Evolutionary conservation across 2,797 vertebrate species (phyloP), one percentile per base, ranked within the genome.

Genomic region (Thunnus albacares): DNA sequence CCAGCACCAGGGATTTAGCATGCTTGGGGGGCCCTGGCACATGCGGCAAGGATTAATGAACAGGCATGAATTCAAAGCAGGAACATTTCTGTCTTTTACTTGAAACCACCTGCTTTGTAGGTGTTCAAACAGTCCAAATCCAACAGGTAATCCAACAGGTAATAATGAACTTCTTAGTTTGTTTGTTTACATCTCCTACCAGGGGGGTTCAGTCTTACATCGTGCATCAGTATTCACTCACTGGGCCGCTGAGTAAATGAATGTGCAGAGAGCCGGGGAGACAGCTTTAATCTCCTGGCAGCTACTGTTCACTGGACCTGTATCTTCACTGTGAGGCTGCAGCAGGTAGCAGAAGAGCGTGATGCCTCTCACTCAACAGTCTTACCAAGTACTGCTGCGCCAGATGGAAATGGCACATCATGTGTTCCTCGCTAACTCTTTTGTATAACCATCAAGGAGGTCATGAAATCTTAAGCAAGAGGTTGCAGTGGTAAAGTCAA

Each of bases 391-490:
- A 38, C 68, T 38, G 15, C 14, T 4, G 59, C 49, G 30, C 17
- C 22, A 38, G 45, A 26, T 1, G 6, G 20, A 79, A 80, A 78
- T 49, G 13, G 43, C 58, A 38, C 47, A 18, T 67, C 26, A 5
- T 35, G 17, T 59, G 59, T 58, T 77, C 57, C 47, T 57, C 9
- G 12, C 15, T 58, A 63, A 55, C 38, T 75, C 74, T 80, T 71
- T 43, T n/a, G 49, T 47, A 0, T 3, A 51, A 51, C 52, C 72
- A 85, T 87, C 67, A 82, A 57, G 35, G 66, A 69, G 66, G 58
- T 64, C 30, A 70, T 75, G 68, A 84, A 82, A 58, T 64, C 57
- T 35, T 33, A 65, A 86, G 60, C 81, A 73, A 79, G 81, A 88
- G 63, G 70, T 74, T 62, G 18, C 47, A 51, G 17, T 51, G 47